Conservation (phyloP, 2,888 invertebrate species). For the Schrankia costaestrigalis region DNA sequence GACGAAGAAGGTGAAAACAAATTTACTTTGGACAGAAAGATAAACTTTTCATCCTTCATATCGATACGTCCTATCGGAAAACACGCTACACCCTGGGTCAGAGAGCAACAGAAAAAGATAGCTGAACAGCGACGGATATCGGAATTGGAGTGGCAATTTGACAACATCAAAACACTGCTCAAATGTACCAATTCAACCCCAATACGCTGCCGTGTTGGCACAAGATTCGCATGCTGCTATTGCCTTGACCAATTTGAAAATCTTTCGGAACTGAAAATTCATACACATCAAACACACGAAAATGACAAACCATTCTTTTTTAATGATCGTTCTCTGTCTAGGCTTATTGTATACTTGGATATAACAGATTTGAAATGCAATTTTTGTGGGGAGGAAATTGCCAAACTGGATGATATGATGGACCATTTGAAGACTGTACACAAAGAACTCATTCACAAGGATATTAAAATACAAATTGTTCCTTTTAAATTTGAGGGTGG, state of each 20-base stretch:
- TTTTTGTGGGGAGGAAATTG: constrained; percentile 40
- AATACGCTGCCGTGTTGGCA: constrained; percentile 46
- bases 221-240: constrained; percentile 54
- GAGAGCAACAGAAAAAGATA: constrained; percentile 25
- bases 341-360: constrained; percentile 56
- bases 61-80: constrained; percentile 41
- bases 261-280: constrained; percentile 48
- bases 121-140: constrained; percentile 34
- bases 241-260: constrained; percentile 52
- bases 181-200: constrained; percentile 58
- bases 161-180: constrained; percentile 51
- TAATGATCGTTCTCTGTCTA: constrained; percentile 43
- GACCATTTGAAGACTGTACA: constrained; percentile 51
- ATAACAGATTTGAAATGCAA: constrained; percentile 51
- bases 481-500: constrained; percentile 40
- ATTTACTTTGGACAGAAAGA: constrained; percentile 38
- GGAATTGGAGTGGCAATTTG: constrained; percentile 56
- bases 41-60: constrained; percentile 46
- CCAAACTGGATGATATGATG: constrained; percentile 45
- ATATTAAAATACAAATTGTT: constrained; percentile 59
- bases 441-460: constrained; percentile 45
- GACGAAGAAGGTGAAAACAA: constrained; percentile 14
- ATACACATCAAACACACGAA: constrained; percentile 40
- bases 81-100: constrained; percentile 18
- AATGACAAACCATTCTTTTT: constrained; percentile 45